Conservation (phyloP, 1,140 invertebrate genomes). For the Ganaspis sp. region DNA sequence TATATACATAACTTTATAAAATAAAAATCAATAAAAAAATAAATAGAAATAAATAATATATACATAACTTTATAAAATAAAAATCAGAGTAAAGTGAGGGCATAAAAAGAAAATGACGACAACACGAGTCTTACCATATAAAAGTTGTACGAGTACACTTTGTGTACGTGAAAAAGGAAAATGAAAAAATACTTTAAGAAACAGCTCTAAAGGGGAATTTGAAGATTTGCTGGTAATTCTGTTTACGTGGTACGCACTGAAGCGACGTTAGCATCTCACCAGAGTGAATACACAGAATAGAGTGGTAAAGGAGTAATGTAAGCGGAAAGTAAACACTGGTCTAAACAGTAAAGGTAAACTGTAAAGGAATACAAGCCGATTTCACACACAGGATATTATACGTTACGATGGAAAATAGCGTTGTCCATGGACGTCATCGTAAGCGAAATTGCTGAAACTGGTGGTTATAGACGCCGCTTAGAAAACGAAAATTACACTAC, state of each 20-base stretch:
- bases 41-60: no score
- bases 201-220: no score
- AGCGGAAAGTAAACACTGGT: not conserved
- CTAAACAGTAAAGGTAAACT: not conserved
- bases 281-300: not conserved
- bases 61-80: no score
- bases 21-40: no score
- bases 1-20: no score
- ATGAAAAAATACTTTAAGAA: no score
- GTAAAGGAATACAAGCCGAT: not conserved
- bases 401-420: not conserved
- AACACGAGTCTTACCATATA: no score
- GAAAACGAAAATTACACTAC: not conserved
- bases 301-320: slow-evolving; percentile 1
- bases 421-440: not conserved
- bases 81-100: no score
- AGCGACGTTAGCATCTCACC: not conserved
- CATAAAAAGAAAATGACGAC: no score
- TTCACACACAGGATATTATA: not conserved
- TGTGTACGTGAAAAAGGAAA: no score
- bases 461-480: not conserved
- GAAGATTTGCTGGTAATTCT: not conserved
- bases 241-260: not conserved
- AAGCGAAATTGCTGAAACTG: not conserved
- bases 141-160: no score